Evolutionary conservation across 92 coral and sea anemone genomes (phyloP).

Genomic region (Zoanthus sociatus): DNA sequence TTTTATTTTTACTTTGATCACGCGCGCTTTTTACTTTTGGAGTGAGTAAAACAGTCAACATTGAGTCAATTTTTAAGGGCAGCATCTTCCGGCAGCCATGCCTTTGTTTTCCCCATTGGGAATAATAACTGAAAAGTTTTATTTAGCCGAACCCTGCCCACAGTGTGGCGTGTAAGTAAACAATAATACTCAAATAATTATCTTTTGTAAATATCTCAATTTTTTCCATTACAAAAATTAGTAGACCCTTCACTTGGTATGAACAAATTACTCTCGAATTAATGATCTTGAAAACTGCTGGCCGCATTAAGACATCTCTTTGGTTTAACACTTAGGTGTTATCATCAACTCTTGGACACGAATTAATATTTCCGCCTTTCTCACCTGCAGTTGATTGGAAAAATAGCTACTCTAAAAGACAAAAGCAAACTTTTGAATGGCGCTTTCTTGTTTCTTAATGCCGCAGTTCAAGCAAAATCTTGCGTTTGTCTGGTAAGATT

Average conservation of each 20-base stretch:
- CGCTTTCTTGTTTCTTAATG: background rate
- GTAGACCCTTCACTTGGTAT: background rate
- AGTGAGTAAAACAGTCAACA: no score
- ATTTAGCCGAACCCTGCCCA: constrained; percentile 40
- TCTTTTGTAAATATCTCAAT: constrained; percentile 46
- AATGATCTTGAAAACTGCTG: constrained; percentile 24
- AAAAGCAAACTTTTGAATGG: constrained; percentile 2
- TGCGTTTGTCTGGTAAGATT: background rate
- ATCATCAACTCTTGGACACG: background rate
- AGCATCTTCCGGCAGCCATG: constrained; percentile 1
- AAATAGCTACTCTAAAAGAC: background rate
- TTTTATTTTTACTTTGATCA: no score
- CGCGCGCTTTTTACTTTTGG: no score
- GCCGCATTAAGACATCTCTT: background rate
- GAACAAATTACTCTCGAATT: constrained; percentile 14
- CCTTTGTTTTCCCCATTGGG: constrained; percentile 7
- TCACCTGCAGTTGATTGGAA: background rate
- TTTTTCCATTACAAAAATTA: constrained; percentile 36
- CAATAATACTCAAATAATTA: constrained; percentile 39
- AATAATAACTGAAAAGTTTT: constrained; percentile 33
- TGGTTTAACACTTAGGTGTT: constrained; percentile 1
- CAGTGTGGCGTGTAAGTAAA: constrained; percentile 36
- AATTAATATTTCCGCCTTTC: background rate
- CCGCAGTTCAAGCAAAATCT: background rate
- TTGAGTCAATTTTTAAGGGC: background rate